Evolutionary conservation across 2,797 vertebrate genomes (phyloP).

Genomic region (Centroberyx gerrardi): DNA sequence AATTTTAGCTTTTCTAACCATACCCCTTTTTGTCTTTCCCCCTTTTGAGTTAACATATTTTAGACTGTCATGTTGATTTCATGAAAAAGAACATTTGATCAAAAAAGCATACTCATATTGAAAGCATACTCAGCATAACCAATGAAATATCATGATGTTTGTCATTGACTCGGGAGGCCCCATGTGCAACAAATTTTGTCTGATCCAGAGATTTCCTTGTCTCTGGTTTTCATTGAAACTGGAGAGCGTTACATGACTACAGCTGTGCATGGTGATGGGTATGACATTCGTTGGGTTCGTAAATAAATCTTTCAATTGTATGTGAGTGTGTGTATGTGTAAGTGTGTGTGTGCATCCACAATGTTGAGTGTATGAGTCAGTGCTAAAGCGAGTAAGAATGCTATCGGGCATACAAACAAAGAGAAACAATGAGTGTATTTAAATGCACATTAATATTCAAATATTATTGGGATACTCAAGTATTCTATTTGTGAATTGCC

Average conservation of each 20-base stretch:
- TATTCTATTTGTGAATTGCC: too few species aligned
- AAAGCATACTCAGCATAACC: slow-evolving; percentile 4
- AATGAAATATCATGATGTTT: not conserved
- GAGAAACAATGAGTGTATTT: not conserved
- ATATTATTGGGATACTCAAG: not conserved
- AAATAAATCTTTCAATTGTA: not conserved
- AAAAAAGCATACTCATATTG: slow-evolving; percentile 10
- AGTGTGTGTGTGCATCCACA: not conserved
- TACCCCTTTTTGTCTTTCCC: too few species aligned
- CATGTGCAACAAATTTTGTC: slow-evolving; percentile 38
- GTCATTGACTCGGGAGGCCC: not conserved
- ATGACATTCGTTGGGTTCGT: not conserved
- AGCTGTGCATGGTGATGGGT: slow-evolving; percentile 1
- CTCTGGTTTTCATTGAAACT: slow-evolving; percentile 30
- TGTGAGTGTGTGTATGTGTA: not conserved
- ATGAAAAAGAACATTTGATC: too few species aligned
- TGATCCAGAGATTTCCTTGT: slow-evolving; percentile 25
- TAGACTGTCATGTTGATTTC: too few species aligned
- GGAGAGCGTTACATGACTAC: not conserved
- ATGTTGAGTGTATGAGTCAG: not conserved
- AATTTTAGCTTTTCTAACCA: too few species aligned
- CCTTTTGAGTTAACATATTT: too few species aligned
- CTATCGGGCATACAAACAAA: not conserved
- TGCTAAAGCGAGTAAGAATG: not conserved
- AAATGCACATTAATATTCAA: not conserved